Conservation (phyloP, 2,888 invertebrate species). For the Eilema caniola region DNA sequence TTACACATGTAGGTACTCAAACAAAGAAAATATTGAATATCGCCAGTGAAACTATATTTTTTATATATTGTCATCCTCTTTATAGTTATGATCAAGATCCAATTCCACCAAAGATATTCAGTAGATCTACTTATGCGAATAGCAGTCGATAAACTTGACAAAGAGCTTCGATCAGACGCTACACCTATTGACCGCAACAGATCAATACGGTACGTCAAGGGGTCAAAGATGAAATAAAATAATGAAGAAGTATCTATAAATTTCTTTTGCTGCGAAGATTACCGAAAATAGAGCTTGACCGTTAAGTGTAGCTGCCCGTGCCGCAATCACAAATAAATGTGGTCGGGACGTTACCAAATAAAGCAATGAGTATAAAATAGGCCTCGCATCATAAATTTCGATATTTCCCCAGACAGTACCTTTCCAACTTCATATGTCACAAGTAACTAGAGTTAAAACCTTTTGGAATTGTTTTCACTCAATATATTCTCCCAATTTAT, state of each 20-base stretch:
- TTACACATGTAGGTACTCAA: background rate
- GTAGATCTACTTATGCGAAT: slow-evolving; percentile 32
- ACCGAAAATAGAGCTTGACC: slow-evolving; percentile 33
- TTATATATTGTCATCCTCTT: background rate
- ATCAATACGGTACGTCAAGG: slow-evolving; percentile 17
- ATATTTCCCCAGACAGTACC: slow-evolving; percentile 46
- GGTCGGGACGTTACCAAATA: slow-evolving; percentile 33
- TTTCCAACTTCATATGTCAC: slow-evolving; percentile 38
- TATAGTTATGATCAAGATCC: slow-evolving; percentile 32
- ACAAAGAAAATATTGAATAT: background rate
- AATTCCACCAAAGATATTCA: slow-evolving; percentile 35
- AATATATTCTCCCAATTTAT: slow-evolving; percentile 27
- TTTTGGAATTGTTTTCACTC: slow-evolving; percentile 29
- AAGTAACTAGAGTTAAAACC: slow-evolving; percentile 34
- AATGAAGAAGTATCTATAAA: slow-evolving; percentile 17
- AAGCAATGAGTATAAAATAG: slow-evolving; percentile 42
- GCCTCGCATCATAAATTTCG: slow-evolving; percentile 41
- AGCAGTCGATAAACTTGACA: slow-evolving; percentile 27
- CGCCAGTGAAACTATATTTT: background rate
- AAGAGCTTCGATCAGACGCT: slow-evolving; percentile 25
- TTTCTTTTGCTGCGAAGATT: slow-evolving; percentile 6
- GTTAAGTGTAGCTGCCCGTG: slow-evolving; percentile 10
- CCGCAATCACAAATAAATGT: slow-evolving; percentile 35
- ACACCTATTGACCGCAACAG: slow-evolving; percentile 21
- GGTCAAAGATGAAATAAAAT: slow-evolving; percentile 18